Base-by-base conservation (phyloP, 2,113 vertebrate genomes). In the Syngnathus scovelli region DNA sequence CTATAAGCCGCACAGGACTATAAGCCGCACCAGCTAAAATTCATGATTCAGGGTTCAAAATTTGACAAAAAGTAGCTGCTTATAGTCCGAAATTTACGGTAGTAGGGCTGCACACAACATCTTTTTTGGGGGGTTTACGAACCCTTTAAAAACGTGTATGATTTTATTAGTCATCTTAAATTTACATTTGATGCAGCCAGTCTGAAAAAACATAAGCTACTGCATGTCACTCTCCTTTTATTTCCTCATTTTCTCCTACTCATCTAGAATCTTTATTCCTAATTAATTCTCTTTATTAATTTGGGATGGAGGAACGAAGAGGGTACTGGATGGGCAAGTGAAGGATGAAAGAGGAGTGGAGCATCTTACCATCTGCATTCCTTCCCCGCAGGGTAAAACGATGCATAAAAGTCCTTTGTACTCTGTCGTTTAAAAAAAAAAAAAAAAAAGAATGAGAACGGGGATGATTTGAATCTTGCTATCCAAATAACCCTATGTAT, bases 351-450 rank as follows among this genome's bases (percentile, higher is more conserved):
- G 66, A 78, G 68, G 78, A 87, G 71, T 67, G 68, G 69, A 85
- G 77, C 76, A 76, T 86, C 75, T 80, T 64, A 66, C 83, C 84
- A 87, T 87, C 86, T 89, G 87, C 76, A 87, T 84, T 82, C 70
- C 71, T 78, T 23, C 49, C 80, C 87, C 73, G 74, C 78, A 71
- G 87, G 87, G 81, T 60, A 68, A 72, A 79, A 70, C 10, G 66
- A 75, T 74, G 73, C 37, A 51, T n/a, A 1, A 79, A 82, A 77
- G 72, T 67, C 67, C 54, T 75, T 33, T 33, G 27, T 58, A 58
- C 76, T 46, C 56, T 77, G 66, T 85, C 83, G 85, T 78, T 60
- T 7, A 59, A 19, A 4, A 11, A 61, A 41, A 39, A 39, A 10
- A 38, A 10, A 4, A 37, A 15, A 16, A 36, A 21, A n/a, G 18